phyloP scores from a whole-genome alignment of 2,888 invertebrate species.

The Stenolophus ochropezus region DNA sequence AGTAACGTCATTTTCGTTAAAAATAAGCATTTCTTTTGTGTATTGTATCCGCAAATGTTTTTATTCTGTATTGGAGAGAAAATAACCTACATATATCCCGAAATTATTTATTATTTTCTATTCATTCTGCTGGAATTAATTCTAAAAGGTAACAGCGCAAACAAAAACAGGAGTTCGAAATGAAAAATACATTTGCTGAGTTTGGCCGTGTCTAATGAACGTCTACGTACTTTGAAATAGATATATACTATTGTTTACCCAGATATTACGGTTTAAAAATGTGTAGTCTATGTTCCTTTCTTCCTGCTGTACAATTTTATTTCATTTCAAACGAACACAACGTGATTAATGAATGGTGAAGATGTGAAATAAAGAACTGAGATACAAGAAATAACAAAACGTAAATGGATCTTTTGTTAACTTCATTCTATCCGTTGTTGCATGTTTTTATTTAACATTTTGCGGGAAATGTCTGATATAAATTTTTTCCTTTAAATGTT shows the following conservation, averaged over 20 bases:
- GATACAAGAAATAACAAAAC: conserved; percentile 30
- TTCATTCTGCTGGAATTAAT: too few species aligned
- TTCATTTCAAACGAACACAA: conserved; percentile 26
- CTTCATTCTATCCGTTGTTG: conserved; percentile 15
- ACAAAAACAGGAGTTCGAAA: too few species aligned
- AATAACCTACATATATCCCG: too few species aligned
- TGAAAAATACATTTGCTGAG: too few species aligned
- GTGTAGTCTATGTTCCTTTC: conserved; percentile 2
- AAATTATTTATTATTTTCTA: too few species aligned
- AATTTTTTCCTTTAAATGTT: too few species aligned
- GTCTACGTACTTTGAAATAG: not conserved
- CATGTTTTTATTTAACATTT: conserved; percentile 23
- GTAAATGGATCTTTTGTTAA: conserved; percentile 38
- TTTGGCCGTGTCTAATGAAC: too few species aligned
- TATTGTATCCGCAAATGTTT: too few species aligned
- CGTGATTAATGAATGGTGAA: conserved; percentile 14
- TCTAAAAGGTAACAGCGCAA: too few species aligned
- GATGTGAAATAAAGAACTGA: conserved; percentile 29
- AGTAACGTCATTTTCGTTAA: too few species aligned
- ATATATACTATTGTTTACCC: not conserved
- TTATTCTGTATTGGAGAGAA: too few species aligned
- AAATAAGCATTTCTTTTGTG: too few species aligned
- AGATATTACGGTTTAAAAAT: not conserved
- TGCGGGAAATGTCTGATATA: not conserved
- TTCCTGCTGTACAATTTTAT: conserved; percentile 5